phyloP scores from a whole-genome alignment of 2,113 vertebrate genomes.

The Larimichthys crocea region DNA sequence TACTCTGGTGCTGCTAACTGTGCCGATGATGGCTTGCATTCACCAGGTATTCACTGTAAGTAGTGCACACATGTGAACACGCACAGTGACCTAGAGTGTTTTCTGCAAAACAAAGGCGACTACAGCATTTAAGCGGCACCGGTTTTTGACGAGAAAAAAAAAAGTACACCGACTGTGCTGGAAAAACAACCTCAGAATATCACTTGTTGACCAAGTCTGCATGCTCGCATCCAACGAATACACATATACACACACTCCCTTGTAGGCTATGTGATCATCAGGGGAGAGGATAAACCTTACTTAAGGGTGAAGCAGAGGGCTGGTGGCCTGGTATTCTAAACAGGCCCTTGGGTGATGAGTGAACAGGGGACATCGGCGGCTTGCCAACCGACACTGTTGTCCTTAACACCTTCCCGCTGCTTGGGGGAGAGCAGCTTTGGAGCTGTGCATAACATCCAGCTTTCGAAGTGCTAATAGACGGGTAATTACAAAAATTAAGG shows the following conservation, averaged over 20 bases:
- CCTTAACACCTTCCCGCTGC: constrained; percentile 64
- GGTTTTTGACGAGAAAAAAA: neutral
- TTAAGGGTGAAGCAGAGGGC: constrained; percentile 46
- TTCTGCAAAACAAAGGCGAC: neutral
- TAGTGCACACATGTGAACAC: neutral
- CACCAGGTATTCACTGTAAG: constrained; percentile 28
- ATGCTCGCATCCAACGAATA: constrained; percentile 12
- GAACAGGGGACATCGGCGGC: constrained; percentile 71
- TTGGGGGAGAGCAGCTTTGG: constrained; percentile 26
- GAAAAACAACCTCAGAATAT: constrained; percentile 34
- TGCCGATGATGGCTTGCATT: constrained; percentile 46
- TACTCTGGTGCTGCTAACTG: constrained; percentile 47
- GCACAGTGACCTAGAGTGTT: neutral
- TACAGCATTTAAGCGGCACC: neutral
- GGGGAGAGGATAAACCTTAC: constrained; percentile 45
- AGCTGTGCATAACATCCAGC: constrained; percentile 39
- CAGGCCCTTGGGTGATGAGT: constrained; percentile 67
- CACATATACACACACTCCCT: constrained; percentile 10
- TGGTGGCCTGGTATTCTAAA: constrained; percentile 64
- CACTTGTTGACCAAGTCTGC: constrained; percentile 40
- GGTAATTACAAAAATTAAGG: constrained; percentile 51
- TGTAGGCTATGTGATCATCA: constrained; percentile 27
- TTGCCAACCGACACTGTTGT: constrained; percentile 75
- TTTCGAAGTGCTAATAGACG: constrained; percentile 49
- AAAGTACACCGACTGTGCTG: neutral